Conservation (phyloP, 2,113 vertebrate genomes). For the Tylochromis polylepis region DNA sequence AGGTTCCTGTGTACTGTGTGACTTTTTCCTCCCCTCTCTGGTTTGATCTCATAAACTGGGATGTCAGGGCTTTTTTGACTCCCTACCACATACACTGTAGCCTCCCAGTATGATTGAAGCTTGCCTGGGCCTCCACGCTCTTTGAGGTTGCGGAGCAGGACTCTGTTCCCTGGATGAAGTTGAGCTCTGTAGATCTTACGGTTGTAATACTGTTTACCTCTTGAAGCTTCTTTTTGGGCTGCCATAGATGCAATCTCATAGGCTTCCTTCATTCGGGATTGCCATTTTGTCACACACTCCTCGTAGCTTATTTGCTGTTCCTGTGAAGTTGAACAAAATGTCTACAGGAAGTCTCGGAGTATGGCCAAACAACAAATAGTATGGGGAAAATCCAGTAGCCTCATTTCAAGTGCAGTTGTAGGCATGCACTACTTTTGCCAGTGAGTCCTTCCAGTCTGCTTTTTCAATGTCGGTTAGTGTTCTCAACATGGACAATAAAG, state of each 20-base stretch:
- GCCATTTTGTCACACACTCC: not conserved
- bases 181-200: rapidly evolving
- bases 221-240: not conserved
- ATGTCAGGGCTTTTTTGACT: not conserved
- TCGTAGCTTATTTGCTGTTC: not conserved
- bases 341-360: not conserved
- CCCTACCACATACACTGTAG: not conserved
- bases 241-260: not conserved
- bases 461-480: not conserved
- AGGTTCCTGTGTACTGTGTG: rapidly evolving
- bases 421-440: not conserved
- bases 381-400: rapidly evolving
- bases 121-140: not conserved
- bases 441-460: rapidly evolving
- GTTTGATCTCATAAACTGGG: not conserved
- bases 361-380: not conserved
- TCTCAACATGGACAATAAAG: not conserved
- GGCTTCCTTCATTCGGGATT: rapidly evolving
- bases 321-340: not conserved
- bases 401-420: not conserved
- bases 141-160: not conserved
- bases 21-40: not conserved
- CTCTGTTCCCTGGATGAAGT: not conserved
- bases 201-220: not conserved
- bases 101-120: rapidly evolving